Evolutionary conservation across 2,888 invertebrate species (phyloP).

Genomic region (Leucoptera coffeella): DNA sequence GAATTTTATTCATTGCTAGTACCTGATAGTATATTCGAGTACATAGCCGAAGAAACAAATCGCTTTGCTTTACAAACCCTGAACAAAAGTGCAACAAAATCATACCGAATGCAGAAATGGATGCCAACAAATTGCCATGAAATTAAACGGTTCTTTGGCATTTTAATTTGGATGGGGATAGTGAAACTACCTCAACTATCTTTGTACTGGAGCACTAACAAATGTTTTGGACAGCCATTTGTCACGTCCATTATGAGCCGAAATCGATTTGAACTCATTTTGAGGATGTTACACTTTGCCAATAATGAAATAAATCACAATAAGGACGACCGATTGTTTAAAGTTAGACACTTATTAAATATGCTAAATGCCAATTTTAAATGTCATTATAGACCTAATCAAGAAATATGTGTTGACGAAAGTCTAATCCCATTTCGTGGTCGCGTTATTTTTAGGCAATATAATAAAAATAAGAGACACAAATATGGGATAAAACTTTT

Average conservation of each 20-base stretch:
- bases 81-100: conserved; percentile 9
- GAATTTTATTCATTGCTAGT: too few relatives aligned
- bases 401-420: conserved; percentile 6
- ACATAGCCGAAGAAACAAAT: too few relatives aligned
- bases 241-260: conserved; percentile 8
- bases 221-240: conserved; percentile 8
- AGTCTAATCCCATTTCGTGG: conserved; percentile 4
- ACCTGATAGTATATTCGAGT: too few relatives aligned
- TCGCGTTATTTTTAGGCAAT: conserved; percentile 7
- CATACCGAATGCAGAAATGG: too few relatives aligned
- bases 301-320: conserved; percentile 6
- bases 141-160: conserved; percentile 9
- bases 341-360: conserved; percentile 4
- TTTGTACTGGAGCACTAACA: conserved; percentile 9
- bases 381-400: conserved; percentile 2
- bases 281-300: conserved; percentile 6
- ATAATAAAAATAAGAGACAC: conserved; percentile 7
- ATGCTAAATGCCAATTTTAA: background rate
- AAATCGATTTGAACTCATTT: conserved; percentile 8
- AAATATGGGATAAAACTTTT: conserved; percentile 8
- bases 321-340: conserved; percentile 5
- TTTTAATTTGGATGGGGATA: conserved; percentile 10
- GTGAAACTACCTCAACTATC: conserved; percentile 9
- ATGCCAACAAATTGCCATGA: too few relatives aligned
- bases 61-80: too few relatives aligned